Evolutionary conservation across 1,140 invertebrate genomes (phyloP).

Genomic region (Euglossa dilemma): DNA sequence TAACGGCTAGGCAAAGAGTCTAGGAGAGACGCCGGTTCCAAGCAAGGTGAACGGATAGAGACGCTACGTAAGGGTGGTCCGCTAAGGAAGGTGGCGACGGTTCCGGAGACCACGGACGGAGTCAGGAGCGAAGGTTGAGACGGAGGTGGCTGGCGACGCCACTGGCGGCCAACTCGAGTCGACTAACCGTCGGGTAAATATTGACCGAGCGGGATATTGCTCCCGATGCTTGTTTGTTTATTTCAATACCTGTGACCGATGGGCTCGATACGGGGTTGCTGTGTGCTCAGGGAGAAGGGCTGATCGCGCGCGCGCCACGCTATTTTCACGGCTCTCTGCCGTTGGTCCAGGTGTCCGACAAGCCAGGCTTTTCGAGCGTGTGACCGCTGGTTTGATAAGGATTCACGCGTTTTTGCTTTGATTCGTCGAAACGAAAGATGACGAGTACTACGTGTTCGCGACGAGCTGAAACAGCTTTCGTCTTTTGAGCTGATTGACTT

Average conservation of each 20-base stretch:
- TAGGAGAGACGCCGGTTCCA: background rate
- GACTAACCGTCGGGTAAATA: slow-evolving; percentile 82
- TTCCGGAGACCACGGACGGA: slow-evolving; percentile 2
- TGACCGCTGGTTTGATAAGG: too few relatives aligned
- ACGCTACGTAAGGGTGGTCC: background rate
- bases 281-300: slow-evolving; percentile 39
- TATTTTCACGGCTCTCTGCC: too few relatives aligned
- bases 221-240: slow-evolving; percentile 82
- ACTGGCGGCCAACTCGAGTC: slow-evolving; percentile 68
- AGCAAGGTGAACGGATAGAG: background rate
- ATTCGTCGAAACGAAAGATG: too few relatives aligned
- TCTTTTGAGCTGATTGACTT: too few relatives aligned
- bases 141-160: slow-evolving; percentile 46
- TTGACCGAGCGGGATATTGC: slow-evolving; percentile 83
- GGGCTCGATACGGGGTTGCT: slow-evolving; percentile 63
- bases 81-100: background rate
- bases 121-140: slow-evolving; percentile 12
- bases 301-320: background rate
- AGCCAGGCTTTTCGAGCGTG: too few relatives aligned
- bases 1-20: background rate
- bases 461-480: too few relatives aligned
- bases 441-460: too few relatives aligned
- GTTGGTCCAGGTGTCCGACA: too few relatives aligned
- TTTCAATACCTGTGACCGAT: slow-evolving; percentile 80
- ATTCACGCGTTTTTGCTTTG: too few relatives aligned